phyloP scores from a whole-genome alignment of 1,140 invertebrate genomes.

The Geopemphigus sp. region DNA sequence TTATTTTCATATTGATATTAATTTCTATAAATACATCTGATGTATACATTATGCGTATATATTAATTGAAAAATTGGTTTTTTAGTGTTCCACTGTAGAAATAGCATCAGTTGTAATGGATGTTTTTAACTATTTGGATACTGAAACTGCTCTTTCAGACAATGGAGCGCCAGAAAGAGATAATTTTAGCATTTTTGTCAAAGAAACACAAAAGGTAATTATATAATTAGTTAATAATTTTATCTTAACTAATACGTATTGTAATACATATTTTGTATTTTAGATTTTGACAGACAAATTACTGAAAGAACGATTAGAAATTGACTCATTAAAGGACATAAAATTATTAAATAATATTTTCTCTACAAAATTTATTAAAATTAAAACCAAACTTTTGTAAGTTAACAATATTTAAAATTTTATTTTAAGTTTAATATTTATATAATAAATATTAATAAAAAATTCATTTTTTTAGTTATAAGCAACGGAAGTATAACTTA shows the following conservation, averaged over 20 bases:
- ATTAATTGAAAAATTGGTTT: background rate
- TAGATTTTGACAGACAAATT: slow-evolving; percentile 78
- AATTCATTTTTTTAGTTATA: slow-evolving; percentile 72
- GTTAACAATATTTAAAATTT: slow-evolving; percentile 61
- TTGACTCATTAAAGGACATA: slow-evolving; percentile 87
- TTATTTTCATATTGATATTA: too few species aligned
- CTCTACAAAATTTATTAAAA: slow-evolving; percentile 95
- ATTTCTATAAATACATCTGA: too few species aligned
- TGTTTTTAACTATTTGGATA: slow-evolving; percentile 75
- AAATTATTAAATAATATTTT: slow-evolving; percentile 91
- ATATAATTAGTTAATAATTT: slow-evolving; percentile 22
- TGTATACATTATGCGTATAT: too few species aligned
- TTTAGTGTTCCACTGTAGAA: slow-evolving; percentile 62
- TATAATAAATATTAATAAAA: slow-evolving; percentile 30
- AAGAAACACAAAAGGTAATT: slow-evolving; percentile 70
- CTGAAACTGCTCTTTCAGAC: slow-evolving; percentile 65
- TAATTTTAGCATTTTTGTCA: slow-evolving; percentile 74
- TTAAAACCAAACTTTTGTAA: slow-evolving; percentile 97
- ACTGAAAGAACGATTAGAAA: slow-evolving; percentile 88
- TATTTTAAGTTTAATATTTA: slow-evolving; percentile 25
- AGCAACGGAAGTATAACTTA: slow-evolving; percentile 98
- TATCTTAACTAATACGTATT: background rate
- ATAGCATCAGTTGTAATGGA: slow-evolving; percentile 75
- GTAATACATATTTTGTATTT: slow-evolving; percentile 53
- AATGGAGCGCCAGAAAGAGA: slow-evolving; percentile 65